Evolutionary conservation across 2,113 vertebrate genomes (phyloP).

Genomic region (Apaloderma vittatum): DNA sequence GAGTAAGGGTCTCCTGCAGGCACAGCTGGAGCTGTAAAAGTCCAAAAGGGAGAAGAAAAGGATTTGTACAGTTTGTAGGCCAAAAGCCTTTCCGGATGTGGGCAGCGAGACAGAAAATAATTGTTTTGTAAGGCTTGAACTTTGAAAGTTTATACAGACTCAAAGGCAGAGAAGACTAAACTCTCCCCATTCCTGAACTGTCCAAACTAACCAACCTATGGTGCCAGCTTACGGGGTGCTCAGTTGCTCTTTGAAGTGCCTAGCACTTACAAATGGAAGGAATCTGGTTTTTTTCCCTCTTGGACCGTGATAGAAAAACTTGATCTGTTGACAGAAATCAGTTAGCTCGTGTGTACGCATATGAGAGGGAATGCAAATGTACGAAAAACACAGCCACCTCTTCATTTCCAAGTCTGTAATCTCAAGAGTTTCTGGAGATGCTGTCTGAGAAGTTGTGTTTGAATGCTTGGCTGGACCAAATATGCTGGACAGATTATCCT

Average conservation of each 20-base stretch:
- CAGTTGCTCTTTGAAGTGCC: not conserved
- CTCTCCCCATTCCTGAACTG: not conserved
- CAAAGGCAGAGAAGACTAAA: not conserved
- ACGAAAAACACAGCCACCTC: not conserved
- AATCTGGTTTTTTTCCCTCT: not conserved
- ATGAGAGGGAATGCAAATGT: not conserved
- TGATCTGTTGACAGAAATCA: not conserved
- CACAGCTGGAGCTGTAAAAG: not conserved
- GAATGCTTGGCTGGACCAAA: not conserved
- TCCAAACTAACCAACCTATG: not conserved
- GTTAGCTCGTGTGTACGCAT: not conserved
- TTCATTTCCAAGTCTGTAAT: not conserved
- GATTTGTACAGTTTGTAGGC: not conserved
- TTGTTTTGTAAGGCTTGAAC: not conserved
- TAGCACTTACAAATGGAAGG: not conserved
- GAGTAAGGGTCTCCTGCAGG: accelerated
- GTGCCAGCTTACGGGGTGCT: accelerated
- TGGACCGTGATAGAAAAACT: not conserved
- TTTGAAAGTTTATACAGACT: not conserved
- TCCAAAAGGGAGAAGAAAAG: not conserved
- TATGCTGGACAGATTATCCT: not conserved
- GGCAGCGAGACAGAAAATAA: not conserved
- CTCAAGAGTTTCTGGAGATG: not conserved
- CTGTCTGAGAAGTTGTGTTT: not conserved
- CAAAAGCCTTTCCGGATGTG: not conserved